These are phyloP conservation scores for Phymanthus crucifer DNA, from an alignment of 92 coral and sea anemone genomes.

Conservation along the genomic window DNA sequence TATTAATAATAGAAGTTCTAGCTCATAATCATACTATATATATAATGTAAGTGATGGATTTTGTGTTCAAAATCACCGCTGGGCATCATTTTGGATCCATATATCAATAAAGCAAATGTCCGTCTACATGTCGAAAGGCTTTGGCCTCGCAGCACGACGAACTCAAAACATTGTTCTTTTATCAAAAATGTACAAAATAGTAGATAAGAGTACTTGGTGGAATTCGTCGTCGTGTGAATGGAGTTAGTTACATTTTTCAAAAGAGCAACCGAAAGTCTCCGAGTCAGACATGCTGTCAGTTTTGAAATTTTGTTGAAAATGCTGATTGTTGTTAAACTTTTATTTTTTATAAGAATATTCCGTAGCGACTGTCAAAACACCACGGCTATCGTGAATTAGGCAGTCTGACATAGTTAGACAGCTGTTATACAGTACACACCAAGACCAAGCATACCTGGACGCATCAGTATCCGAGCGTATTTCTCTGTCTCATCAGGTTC, in stretches of 20 bases:
- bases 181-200: not conserved
- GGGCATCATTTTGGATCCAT: no score
- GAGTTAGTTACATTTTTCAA: not conserved
- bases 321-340: not conserved
- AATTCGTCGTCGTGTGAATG: no score
- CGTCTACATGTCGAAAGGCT: not conserved
- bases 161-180: not conserved
- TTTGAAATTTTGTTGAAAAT: not conserved
- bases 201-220: not conserved
- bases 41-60: no score
- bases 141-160: not conserved
- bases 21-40: no score
- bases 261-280: not conserved
- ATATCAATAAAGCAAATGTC: no score
- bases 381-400: not conserved
- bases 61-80: no score
- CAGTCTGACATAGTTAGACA: not conserved
- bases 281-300: not conserved
- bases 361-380: not conserved
- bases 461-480: not conserved
- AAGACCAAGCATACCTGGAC: not conserved
- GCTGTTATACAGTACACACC: not conserved
- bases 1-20: no score
- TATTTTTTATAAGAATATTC: not conserved
- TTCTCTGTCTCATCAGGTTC: not conserved